These are phyloP conservation scores for Centruroides vittatus DNA, from an alignment of 1,140 invertebrate genomes.

Conservation along the genomic window DNA sequence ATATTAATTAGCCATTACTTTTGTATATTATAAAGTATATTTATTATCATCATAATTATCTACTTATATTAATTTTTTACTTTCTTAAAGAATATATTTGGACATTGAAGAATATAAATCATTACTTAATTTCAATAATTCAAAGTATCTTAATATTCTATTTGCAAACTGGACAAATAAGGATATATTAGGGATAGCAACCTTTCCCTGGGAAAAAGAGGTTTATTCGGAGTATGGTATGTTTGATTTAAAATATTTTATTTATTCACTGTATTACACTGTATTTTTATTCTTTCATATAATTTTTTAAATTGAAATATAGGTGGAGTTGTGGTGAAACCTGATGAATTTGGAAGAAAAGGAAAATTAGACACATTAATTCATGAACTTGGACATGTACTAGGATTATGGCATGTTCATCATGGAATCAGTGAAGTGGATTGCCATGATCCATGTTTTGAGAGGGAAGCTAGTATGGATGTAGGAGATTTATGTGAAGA, in stretches of 20 bases:
- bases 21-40: too few species aligned
- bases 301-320: too few species aligned
- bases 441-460: not conserved
- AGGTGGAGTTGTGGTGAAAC: not conserved
- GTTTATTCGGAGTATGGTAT: not conserved
- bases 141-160: not conserved
- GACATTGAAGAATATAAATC: not conserved
- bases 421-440: not conserved
- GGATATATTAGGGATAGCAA: not conserved
- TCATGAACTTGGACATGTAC: not conserved
- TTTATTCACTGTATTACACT: too few species aligned
- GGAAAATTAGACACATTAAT: not conserved
- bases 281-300: too few species aligned
- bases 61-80: not conserved
- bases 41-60: too few species aligned
- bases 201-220: constrained; percentile 2
- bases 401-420: constrained; percentile 1
- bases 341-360: not conserved
- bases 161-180: constrained; percentile 1
- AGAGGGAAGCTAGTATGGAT: not conserved
- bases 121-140: not conserved
- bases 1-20: too few species aligned
- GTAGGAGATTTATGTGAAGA: not conserved
- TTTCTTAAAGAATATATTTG: not conserved
- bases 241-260: not conserved